Evolutionary conservation across 2,888 invertebrate species (phyloP), one percentile per base, ranked within the genome.

Genomic region (Esperia sulphurella): DNA sequence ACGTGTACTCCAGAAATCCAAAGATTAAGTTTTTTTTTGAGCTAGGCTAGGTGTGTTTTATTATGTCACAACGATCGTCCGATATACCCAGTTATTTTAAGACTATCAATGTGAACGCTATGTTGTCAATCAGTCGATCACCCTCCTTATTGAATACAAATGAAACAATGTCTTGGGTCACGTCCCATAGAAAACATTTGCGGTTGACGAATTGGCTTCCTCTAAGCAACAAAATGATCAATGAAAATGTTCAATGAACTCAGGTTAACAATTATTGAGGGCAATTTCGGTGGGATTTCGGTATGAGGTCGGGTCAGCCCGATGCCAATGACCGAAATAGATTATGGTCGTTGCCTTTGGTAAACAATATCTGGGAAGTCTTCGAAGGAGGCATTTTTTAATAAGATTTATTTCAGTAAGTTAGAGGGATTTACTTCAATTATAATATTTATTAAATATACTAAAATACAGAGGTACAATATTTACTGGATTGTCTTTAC

Each of bases 121-220:
- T 21, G 21, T 21, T 21, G 21, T 21, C 21, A 3, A 21, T 5
- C 21, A 5, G 21, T 21, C 5, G 21, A 21, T 21, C 5, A 21
- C 21, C 21, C 21, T 21, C 3, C 5, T 21, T 3, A 3, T 37
- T 10, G 46, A 47, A 47, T 47, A 47, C 47, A 29, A 47, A 47
- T 47, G 41, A 43, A 41, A 5, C 35, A 12, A 8, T 30, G 38
- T 38, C 37, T 42, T 41, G 28, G 13, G 35, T 39, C 40, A 43
- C 48, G 44, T 44, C 28, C 28, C 14, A 9, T 12, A 21, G 29
- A 14, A 8, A 49, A 14, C 41, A 37, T 39, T 35, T 14, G 48
- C 45, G 48, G 44, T 33, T 29, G 39, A 48, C 43, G 13, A 43
- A 43, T 39, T 31, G 48, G 8, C 39, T 48, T 48, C 29, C 40